Base-by-base conservation (phyloP, 2,888 invertebrate genomes). In the Notodonta ziczac region DNA sequence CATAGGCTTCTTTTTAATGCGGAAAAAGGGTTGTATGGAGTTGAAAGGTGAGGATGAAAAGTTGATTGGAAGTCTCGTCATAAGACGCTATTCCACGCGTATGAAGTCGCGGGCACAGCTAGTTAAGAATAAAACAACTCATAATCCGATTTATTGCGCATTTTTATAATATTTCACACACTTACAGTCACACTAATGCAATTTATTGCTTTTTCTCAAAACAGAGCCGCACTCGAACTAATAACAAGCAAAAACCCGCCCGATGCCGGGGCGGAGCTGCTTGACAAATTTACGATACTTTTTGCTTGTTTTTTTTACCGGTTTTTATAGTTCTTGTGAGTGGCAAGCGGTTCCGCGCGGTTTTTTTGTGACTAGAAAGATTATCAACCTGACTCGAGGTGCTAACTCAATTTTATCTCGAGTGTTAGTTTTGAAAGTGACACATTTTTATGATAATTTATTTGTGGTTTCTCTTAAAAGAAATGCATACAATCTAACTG, bases 221-320 rank as follows among this genome's bases (percentile, higher is more conserved):
- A 50, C 54, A 50, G 46, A 61, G 56, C 6, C 58, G 51, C 16
- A 40, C 32, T 73, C 57, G 58, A 61, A 60, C 60, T 44, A 32
- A 59, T 63, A 61, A 13, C 58, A 13, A 60, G 66, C 75, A 83
- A 83, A 83, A 84, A 84, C 76, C 42, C 59, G 64, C 67, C 48
- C 63, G 60, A 51, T 65, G 67, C 59, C 58, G 52, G 60, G 82
- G 84, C 82, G 82, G 78, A 65, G 78, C 62, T 59, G 70, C 73
- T 76, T 87, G 88, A 89, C 87, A 89, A 86, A 88, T 88, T 88
- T 89, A 89, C 84, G 84, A 77, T 69, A 70, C 62, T 85, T 84
- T 84, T 85, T 82, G 78, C 76, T 57, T 62, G 66, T 73, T 73
- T 79, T 75, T 74, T 75, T 74, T 35, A 40, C 57, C 58, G 58